These are phyloP conservation scores for Chaenodraco wilsoni DNA, from an alignment of 2,797 vertebrate species.

Conservation along the genomic window DNA sequence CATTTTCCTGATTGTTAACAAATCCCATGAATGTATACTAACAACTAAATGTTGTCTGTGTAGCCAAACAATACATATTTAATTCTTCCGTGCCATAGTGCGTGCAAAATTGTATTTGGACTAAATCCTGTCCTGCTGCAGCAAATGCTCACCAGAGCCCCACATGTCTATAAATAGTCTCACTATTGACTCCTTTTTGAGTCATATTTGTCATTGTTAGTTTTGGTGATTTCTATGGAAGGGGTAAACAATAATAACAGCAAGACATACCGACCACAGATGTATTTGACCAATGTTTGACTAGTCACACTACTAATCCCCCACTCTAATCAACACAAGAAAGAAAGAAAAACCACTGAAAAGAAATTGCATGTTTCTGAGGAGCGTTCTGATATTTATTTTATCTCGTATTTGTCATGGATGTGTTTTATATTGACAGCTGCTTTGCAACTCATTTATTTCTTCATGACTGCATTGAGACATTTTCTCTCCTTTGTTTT, in stretches of 20 bases:
- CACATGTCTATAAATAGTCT: conserved; percentile 6
- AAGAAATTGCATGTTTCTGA: not conserved
- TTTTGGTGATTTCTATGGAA: not conserved
- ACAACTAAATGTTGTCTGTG: not conserved
- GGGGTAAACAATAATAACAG: not conserved
- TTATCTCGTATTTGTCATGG: too few species aligned
- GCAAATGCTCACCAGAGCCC: not conserved
- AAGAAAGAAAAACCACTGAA: not conserved
- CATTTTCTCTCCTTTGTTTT: conserved; percentile 9
- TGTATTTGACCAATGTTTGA: not conserved
- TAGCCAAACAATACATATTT: not conserved
- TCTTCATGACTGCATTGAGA: conserved; percentile 5
- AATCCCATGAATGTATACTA: too few species aligned
- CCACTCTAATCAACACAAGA: not conserved
- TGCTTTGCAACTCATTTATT: not conserved
- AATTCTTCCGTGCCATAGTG: not conserved
- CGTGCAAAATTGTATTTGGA: conserved; percentile 10
- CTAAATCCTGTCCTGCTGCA: not conserved
- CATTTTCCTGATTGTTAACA: too few species aligned
- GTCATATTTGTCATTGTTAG: not conserved
- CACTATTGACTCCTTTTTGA: not conserved
- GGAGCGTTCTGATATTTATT: not conserved
- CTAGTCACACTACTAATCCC: not conserved
- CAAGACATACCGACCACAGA: not conserved
- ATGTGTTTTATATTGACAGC: not conserved